A percentile compares a stretch with the other conserved stretches of the same genome.
Conservation (phyloP, 2,797 vertebrate species). For the Tragopan temminckii region DNA sequence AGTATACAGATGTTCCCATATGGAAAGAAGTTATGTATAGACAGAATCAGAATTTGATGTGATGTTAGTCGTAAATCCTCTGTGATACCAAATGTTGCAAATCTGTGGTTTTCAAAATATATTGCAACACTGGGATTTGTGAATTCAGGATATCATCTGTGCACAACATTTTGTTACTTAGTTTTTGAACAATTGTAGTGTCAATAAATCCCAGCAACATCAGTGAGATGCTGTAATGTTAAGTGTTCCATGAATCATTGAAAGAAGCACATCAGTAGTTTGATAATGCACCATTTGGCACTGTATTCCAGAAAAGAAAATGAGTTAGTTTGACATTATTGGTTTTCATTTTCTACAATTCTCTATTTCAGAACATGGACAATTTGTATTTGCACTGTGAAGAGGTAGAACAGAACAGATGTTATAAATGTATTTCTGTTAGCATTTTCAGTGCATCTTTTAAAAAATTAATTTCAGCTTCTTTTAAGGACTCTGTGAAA, state of each 20-base stretch:
- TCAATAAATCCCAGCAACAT: background rate
- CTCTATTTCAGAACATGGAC: background rate
- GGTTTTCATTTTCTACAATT: background rate
- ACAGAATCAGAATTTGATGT: background rate
- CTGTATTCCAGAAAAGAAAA: background rate
- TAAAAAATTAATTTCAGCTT: background rate
- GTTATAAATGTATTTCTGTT: background rate
- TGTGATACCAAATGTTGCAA: background rate
- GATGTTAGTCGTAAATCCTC: background rate
- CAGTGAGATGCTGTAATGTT: background rate
- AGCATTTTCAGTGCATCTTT: background rate
- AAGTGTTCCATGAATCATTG: slow-evolving; percentile 14
- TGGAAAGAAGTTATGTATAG: background rate
- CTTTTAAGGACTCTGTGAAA: background rate
- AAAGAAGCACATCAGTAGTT: background rate
- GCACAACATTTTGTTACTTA: background rate
- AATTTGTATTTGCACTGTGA: background rate
- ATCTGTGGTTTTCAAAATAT: background rate
- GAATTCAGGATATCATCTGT: background rate
- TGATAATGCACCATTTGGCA: slow-evolving; percentile 45
- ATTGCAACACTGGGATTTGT: background rate
- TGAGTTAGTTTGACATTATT: background rate
- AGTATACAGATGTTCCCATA: background rate
- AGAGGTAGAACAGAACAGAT: background rate
- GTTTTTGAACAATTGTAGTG: background rate